Evolutionary conservation across 1,140 invertebrate species (phyloP), one percentile per base, ranked within the genome.

Genomic region (Plectrocnemia conspersa): DNA sequence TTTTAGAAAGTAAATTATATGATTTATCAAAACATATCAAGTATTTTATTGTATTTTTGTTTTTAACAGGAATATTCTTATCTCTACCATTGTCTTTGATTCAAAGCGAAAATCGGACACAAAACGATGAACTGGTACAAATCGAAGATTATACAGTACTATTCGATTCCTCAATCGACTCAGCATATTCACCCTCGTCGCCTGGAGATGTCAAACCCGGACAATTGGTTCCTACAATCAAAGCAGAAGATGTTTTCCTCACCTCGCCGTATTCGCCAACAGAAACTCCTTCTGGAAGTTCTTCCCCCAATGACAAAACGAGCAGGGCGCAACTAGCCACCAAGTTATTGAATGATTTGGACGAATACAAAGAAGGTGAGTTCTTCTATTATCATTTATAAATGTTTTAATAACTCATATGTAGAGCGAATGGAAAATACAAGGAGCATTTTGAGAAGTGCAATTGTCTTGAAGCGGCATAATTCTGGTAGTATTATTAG

Each of bases 291-390:
- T 13, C 29, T 10, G 27, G 32, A 11, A 19, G 18, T 24, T 11
- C 10, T 38, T 52, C 58, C 3, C 54, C 50, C 9, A 24, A 33
- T 38, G 53, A 63, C 58, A 73, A 75, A 60, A 69, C 69, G 33
- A 68, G 60, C 35, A 68, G 66, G 52, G 70, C 71, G 1, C 66
- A 75, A 52, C 66, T 75, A 25, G 72, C 74, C 40, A 67, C 64
- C 63, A 69, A 72, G 63, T 67, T 75, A 55, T 65, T 76, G 66
- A 70, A 70, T 64, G 70, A 74, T 67, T 66, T 76, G 54, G 73
- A 76, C 50, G 69, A 64, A 45, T 66, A 68, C 62, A 75, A 75
- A 70, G 69, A 72, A 75, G 74, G 74, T 76, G 63, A 42, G 24
- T 56, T 22, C 16, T 36, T 16, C n/a, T 22, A 27, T 19, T 45